Base-by-base conservation (phyloP, 1,140 invertebrate species). In the Drosophila pseudoobscura region DNA sequence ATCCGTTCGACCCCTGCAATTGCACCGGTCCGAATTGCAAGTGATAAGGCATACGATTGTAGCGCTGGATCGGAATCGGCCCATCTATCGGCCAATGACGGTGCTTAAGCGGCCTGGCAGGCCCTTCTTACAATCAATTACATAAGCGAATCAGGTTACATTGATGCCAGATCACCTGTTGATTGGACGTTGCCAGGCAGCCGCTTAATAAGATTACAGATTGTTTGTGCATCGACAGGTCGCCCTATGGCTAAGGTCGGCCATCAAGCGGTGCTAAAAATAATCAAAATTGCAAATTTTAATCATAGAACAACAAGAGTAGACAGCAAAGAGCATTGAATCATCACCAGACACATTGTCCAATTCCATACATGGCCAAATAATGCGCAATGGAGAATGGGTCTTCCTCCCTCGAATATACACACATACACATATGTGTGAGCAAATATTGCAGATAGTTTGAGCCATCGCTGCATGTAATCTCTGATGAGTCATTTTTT, bases 1-100 rank as follows among this genome's bases (percentile, higher is more conserved):
- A 78, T 87, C 82, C 65, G 74, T 49, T 53, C 82, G 61, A 82
- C 60, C 73, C 51, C 44, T 31, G 20, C 45, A 31, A 41, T 29
- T 73, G 47, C 54, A 62, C 51, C 35, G 46, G 13, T 39, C 44
- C 20, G 6, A 63, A 64, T 64, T 63, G 70, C 52, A 73, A 20
- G 44, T 51, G 69, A 64, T 71, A 74, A 73, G 71, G 20, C 31
- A 1, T 9, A 2, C 11, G 45, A 26, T 50, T 62, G 31, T 6
- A 39, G 29, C 24, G 22, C 26, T 29, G 41, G 45, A 49, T 41
- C 11, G 8, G 8, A 8, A 31, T 31, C 8, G 9, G 6, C 1
- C 11, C 0, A 39, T 17, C 24, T 24, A 24, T 68, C n/a, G 5
- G 20, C n/a, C 50, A 46, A 39, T 65, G 59, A 44, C 35, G 11